Evolutionary conservation across 2,888 invertebrate genomes (phyloP), one percentile per base, ranked within the genome.

Genomic region (Mythimna ferrago): DNA sequence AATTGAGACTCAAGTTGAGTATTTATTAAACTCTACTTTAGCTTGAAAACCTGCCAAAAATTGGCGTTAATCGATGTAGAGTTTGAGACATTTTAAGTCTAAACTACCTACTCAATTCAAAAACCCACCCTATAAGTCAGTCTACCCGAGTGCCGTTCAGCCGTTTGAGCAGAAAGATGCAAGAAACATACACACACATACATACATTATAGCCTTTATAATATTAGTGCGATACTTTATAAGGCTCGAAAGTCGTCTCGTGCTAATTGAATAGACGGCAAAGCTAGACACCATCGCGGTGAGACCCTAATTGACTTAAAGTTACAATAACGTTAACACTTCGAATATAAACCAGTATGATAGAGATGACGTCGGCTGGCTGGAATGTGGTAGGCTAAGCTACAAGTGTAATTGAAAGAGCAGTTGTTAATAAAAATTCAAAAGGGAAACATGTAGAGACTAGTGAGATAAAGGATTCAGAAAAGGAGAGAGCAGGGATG

Each of bases 261-360:
- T 3, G 35, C 14, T 72, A 73, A 83, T 67, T 69, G 56, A 73
- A 75, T 76, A 57, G 61, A 77, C 57, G 48, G 60, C 32, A 63
- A 71, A 61, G 56, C 71, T 71, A 35, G 60, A 54, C 54, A 56
- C 32, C 63, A 62, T 35, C 51, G 66, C 21, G 60, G 32, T 32
- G 62, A 76, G 21, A 57, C 51, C 61, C 56, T 73, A 73, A 85
- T 83, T 73, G 66, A 82, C 56, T 76, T 66, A n/a, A 26, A 81
- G 35, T 44, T 63, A 26, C 44, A 71, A 68, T 65, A 35, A 19
- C 57, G 44, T 84, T 66, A 65, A 35, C 35, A 54, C 41, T 65
- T 56, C 26, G n/a, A 66, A 58, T 70, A 70, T 60, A 53, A 44
- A 65, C 14, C 16, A 6, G 32, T 14, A 26, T 60, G 54, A 54